These are phyloP conservation scores for Rhyacophila evoluta DNA, from an alignment of 2,888 invertebrate genomes.

Conservation along the genomic window DNA sequence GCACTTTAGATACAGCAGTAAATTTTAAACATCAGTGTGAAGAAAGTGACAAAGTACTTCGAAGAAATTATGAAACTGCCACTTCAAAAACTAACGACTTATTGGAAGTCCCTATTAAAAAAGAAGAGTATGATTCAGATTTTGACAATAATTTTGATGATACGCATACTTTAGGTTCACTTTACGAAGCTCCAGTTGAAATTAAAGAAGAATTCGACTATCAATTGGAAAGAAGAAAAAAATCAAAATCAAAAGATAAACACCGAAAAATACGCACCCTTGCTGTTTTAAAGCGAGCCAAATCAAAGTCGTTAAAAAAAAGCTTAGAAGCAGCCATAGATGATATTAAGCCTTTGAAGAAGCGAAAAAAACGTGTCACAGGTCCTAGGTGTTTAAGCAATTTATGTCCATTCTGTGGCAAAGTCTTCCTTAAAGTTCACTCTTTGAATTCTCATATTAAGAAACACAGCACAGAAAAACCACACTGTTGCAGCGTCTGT, in stretches of 20 bases:
- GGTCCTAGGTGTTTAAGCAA: conserved; percentile 28
- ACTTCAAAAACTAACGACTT: neutral
- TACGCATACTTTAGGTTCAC: neutral
- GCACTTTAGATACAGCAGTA: conserved; percentile 31
- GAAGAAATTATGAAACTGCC: neutral
- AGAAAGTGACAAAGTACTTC: conserved; percentile 36
- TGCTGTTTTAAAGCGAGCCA: neutral
- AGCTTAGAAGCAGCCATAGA: neutral
- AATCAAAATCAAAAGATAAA: conserved; percentile 1
- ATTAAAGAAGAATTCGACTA: neutral
- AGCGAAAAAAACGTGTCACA: neutral
- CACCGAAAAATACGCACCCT: conserved; percentile 23
- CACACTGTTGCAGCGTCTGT: conserved; percentile 36
- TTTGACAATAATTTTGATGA: conserved; percentile 32
- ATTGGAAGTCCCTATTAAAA: conserved; percentile 21
- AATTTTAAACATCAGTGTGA: conserved; percentile 38
- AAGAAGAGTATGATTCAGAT: conserved; percentile 39
- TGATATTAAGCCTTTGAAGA: neutral
- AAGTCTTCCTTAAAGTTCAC: conserved; percentile 42
- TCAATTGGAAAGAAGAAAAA: neutral
- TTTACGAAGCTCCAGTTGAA: conserved; percentile 30
- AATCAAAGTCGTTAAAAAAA: neutral
- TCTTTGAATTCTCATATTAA: conserved; percentile 44
- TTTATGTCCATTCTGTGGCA: conserved; percentile 48
- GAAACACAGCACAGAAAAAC: conserved; percentile 40